phyloP scores from a whole-genome alignment of 1,140 invertebrate species.

The Lordiphosa stackelbergi region DNA sequence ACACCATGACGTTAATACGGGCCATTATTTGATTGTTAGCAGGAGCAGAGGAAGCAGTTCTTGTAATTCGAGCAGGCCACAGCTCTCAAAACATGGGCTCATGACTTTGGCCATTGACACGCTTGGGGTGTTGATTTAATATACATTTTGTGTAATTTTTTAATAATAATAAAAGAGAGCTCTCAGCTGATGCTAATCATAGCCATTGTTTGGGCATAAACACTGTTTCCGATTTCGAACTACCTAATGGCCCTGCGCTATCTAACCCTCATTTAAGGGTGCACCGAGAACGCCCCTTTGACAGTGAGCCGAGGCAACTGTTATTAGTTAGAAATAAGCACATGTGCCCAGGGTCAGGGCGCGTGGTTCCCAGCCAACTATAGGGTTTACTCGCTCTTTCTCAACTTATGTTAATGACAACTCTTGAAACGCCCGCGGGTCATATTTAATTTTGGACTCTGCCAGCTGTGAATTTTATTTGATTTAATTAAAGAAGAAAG shows the following conservation, averaged over 20 bases:
- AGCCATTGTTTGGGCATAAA: slow-evolving; percentile 58
- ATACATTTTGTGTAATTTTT: slow-evolving; percentile 51
- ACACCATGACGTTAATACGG: slow-evolving; percentile 36
- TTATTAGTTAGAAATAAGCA: slow-evolving; percentile 59
- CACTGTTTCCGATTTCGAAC: slow-evolving; percentile 63
- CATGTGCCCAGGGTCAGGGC: slow-evolving; percentile 38
- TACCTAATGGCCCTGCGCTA: slow-evolving; percentile 25
- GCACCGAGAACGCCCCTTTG: slow-evolving; percentile 49
- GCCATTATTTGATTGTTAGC: slow-evolving; percentile 53
- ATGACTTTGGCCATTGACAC: slow-evolving; percentile 57
- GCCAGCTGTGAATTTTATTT: slow-evolving; percentile 72
- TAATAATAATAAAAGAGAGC: slow-evolving; percentile 45
- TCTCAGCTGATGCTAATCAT: slow-evolving; percentile 29
- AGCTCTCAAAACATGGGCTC: slow-evolving; percentile 22
- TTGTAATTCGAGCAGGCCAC: slow-evolving; percentile 54
- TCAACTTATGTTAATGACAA: slow-evolving; percentile 56
- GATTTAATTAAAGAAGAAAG: slow-evolving; percentile 66
- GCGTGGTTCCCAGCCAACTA: slow-evolving; percentile 58
- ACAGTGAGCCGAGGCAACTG: slow-evolving; percentile 50
- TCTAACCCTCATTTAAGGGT: slow-evolving; percentile 60
- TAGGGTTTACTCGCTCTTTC: slow-evolving; percentile 27
- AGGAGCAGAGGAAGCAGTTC: slow-evolving; percentile 14
- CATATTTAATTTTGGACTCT: slow-evolving; percentile 46
- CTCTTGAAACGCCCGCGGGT: slow-evolving; percentile 27
- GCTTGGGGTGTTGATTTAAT: slow-evolving; percentile 47